phyloP scores from a whole-genome alignment of 2,113 vertebrate genomes.

The Sphyrna mokarran region DNA sequence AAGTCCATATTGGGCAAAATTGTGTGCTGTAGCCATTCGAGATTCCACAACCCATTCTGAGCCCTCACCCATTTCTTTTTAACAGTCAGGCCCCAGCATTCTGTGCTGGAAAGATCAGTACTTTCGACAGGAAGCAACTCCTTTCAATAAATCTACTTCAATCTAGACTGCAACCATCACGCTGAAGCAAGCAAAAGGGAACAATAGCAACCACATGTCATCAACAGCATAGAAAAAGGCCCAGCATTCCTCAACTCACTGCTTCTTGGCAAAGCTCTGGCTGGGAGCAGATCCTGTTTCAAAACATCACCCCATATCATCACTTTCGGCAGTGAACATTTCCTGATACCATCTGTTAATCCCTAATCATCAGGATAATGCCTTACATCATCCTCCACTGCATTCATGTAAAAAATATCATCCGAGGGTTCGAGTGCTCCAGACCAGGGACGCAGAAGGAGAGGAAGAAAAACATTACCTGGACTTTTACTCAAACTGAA shows the following conservation, averaged over 20 bases:
- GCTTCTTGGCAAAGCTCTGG: background rate
- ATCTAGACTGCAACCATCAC: background rate
- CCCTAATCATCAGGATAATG: background rate
- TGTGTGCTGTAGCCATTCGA: no score
- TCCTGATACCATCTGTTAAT: background rate
- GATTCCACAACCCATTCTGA: background rate
- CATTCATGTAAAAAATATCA: background rate
- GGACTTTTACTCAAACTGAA: background rate
- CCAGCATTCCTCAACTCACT: background rate
- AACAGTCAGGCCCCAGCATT: background rate
- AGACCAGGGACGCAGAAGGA: background rate
- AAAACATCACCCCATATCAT: background rate
- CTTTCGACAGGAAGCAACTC: background rate
- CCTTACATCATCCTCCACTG: background rate
- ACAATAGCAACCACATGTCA: background rate
- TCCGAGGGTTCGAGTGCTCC: background rate
- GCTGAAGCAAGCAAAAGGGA: background rate
- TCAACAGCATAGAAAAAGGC: background rate
- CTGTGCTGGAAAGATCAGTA: background rate
- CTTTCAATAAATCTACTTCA: background rate
- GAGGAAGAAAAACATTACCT: constrained; percentile 30
- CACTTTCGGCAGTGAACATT: background rate
- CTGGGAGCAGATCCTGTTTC: background rate
- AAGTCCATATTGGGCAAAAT: background rate
- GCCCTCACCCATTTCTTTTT: background rate